Conservation (phyloP, 1,140 invertebrate genomes). For the Oppia nitens region DNA sequence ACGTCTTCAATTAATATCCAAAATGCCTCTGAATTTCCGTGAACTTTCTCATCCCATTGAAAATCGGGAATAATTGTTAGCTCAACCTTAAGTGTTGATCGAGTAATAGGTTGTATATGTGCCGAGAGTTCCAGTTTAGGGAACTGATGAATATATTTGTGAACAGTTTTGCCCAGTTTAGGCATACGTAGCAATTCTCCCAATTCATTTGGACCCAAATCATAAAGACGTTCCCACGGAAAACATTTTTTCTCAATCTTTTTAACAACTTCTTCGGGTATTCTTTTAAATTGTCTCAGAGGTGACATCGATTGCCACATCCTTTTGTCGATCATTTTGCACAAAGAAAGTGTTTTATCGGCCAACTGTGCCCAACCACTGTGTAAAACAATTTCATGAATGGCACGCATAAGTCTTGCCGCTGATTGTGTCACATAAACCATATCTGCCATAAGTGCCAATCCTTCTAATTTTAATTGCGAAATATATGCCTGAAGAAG, state of each 20-base stretch:
- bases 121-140: slow-evolving; percentile 85
- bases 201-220: slow-evolving; percentile 90
- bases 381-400: slow-evolving; percentile 83
- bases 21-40: slow-evolving; percentile 65
- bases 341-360: slow-evolving; percentile 84
- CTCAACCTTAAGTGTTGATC: slow-evolving; percentile 83
- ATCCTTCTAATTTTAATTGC: slow-evolving; percentile 92
- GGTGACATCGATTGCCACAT: slow-evolving; percentile 98
- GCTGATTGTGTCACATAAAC: slow-evolving; percentile 98
- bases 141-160: slow-evolving; percentile 95
- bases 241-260: slow-evolving; percentile 98
- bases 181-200: slow-evolving; percentile 89
- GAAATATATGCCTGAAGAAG: slow-evolving; percentile 95
- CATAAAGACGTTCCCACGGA: slow-evolving; percentile 81
- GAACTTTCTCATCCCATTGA: slow-evolving; percentile 95
- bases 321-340: slow-evolving; percentile 95
- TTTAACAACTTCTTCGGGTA: slow-evolving; percentile 92
- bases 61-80: slow-evolving; percentile 98
- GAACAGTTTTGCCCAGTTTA: slow-evolving; percentile 90
- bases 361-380: slow-evolving; percentile 93
- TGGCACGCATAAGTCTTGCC: slow-evolving; percentile 78
- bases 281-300: slow-evolving; percentile 88
- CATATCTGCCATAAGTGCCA: slow-evolving; percentile 98
- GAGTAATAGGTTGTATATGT: slow-evolving; percentile 92
- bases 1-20: slow-evolving; percentile 99